Base-by-base conservation (phyloP, 2,888 invertebrate genomes). In the Oligia fasciuncula region DNA sequence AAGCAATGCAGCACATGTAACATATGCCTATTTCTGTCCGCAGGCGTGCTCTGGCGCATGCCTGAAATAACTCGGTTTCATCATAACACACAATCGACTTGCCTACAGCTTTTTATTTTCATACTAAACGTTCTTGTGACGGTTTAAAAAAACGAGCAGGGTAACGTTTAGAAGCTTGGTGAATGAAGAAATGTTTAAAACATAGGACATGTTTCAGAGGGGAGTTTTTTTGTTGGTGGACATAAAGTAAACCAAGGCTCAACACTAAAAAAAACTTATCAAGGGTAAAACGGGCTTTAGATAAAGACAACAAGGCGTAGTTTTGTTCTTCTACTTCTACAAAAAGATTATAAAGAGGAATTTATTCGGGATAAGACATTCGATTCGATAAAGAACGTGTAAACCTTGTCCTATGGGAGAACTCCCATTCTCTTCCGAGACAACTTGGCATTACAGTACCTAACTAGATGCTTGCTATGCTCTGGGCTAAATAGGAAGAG, bases 51-150 rank as follows among this genome's bases (percentile, higher is more conserved):
- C 87, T 76, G 87, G 86, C 88, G 85, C 91, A 88, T 88, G 90
- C 86, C 91, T 87, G 89, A 93, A 93, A 94, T 94, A 94, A 86
- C 91, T 89, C 77, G 76, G 87, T 94, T 93, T 92, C 93, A 90
- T 92, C 91, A 92, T 87, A 89, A 85, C 83, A 86, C 81, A 90
- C 85, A 82, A 81, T 85, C 84, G 84, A 81, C 81, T 83, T 83
- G 87, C 81, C 83, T 84, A 87, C 85, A 87, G 76, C 72, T 84
- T 90, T 88, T 90, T 91, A 88, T 91, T 90, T 89, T 88, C 84
- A 88, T 87, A 81, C 85, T 81, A 76, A 14, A 83, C 76, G 67
- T 71, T 70, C 76, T 17, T 80, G 78, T 74, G 79, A 60, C 73
- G 46, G 78, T 67, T 73, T 74, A 68, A 76, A 76, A 57, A 74